Conservation (phyloP, 2,113 vertebrate genomes). For the Xenopus tropicalis region UCB_Xtro_10.0 CM004445.2:50732501-50733000, state of each 20-base stretch:
- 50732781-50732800: conserved; percentile 57
- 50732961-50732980: too few species aligned
- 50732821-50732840: neutral
- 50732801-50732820: neutral
- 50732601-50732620: neutral
- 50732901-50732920: too few species aligned
- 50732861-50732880: too few species aligned
- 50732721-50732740: conserved; percentile 67
- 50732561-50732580: neutral
- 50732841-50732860: neutral
- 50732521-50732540: too few species aligned
- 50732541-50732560: neutral
- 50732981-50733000: too few species aligned
- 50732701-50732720: conserved; percentile 44
- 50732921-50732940: too few species aligned
- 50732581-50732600: neutral
- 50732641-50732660: conserved; percentile 62
- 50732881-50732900: too few species aligned
- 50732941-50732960: too few species aligned
- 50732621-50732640: conserved; percentile 50
- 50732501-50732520: conserved; percentile 7
- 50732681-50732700: conserved; percentile 51
- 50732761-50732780: conserved; percentile 63
- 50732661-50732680: conserved; percentile 60
- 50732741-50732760: conserved; percentile 68